Evolutionary conservation across 35 echinoderm and acorn worm species (phyloP).

Genomic region (Diadema setosum): DNA sequence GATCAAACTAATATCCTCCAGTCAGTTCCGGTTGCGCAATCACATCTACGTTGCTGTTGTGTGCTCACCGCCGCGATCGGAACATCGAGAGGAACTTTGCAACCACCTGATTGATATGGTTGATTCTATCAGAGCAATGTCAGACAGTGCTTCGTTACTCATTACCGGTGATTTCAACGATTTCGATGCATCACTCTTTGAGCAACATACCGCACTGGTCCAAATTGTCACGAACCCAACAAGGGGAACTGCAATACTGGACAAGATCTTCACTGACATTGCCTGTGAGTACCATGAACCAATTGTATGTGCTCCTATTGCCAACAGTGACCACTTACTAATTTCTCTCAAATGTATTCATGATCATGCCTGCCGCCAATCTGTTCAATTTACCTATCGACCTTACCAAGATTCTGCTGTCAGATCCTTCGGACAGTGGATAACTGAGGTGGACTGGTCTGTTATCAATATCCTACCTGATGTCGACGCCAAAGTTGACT

Average conservation of each 20-base stretch:
- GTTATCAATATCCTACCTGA: too few species aligned
- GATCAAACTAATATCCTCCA: not conserved
- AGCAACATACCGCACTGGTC: not conserved
- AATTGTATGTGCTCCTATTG: not conserved
- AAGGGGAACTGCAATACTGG: not conserved
- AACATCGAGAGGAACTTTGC: not conserved
- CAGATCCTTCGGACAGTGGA: not conserved
- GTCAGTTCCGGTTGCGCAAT: not conserved
- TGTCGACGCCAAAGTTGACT: too few species aligned
- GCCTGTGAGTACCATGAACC: not conserved
- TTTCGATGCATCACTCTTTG: too few species aligned
- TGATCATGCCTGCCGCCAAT: not conserved
- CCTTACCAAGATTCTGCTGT: not conserved
- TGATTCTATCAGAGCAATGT: not conserved
- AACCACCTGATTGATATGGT: not conserved
- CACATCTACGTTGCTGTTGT: not conserved
- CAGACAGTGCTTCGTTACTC: not conserved
- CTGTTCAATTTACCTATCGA: not conserved
- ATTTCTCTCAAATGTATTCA: not conserved
- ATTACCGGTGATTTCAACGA: slow-evolving; percentile 5
- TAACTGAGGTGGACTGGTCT: not conserved
- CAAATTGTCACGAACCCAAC: slow-evolving; percentile 12
- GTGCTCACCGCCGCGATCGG: not conserved
- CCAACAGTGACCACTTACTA: not conserved
- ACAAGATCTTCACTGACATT: slow-evolving; percentile 12